Evolutionary conservation across 2,888 invertebrate species (phyloP).

Genomic region (Rhamnusium bicolor): DNA sequence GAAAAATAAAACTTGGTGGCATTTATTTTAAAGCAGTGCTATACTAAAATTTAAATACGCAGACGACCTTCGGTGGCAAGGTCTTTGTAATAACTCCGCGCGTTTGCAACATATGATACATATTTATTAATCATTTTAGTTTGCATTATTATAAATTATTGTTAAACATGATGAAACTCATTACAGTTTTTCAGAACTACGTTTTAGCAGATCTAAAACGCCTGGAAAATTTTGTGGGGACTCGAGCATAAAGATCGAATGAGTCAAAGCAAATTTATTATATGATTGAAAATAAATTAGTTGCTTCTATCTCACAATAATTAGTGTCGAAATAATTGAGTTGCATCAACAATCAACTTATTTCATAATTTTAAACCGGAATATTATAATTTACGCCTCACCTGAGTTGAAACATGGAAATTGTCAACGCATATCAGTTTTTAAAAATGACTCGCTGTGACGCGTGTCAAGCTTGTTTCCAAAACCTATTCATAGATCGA

Average conservation of each 20-base stretch:
- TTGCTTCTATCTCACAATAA: conserved; percentile 26
- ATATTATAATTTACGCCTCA: conserved; percentile 18
- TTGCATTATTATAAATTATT: conserved; percentile 34
- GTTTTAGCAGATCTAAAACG: conserved; percentile 1
- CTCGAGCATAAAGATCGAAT: conserved; percentile 11
- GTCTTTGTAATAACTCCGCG: conserved; percentile 48
- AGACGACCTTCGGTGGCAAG: conserved; percentile 35
- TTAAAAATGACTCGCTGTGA: background rate
- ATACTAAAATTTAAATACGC: background rate
- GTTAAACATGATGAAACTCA: conserved; percentile 29
- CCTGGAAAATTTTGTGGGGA: conserved; percentile 7
- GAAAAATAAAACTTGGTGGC: background rate
- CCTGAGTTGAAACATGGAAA: conserved; percentile 3
- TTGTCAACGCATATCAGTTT: background rate
- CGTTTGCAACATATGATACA: conserved; percentile 51
- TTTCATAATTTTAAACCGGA: conserved; percentile 28
- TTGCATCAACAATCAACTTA: conserved; percentile 28
- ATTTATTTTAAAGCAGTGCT: background rate
- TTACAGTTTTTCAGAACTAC: background rate
- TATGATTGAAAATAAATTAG: conserved; percentile 18
- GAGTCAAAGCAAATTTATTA: conserved; percentile 4
- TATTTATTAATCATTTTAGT: conserved; percentile 49
- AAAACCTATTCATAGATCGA: background rate
- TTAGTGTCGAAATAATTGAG: conserved; percentile 22
- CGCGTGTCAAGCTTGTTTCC: conserved; percentile 15